phyloP scores from a whole-genome alignment of 2,113 vertebrate species.

The Cyanoliseus patagonus region DNA sequence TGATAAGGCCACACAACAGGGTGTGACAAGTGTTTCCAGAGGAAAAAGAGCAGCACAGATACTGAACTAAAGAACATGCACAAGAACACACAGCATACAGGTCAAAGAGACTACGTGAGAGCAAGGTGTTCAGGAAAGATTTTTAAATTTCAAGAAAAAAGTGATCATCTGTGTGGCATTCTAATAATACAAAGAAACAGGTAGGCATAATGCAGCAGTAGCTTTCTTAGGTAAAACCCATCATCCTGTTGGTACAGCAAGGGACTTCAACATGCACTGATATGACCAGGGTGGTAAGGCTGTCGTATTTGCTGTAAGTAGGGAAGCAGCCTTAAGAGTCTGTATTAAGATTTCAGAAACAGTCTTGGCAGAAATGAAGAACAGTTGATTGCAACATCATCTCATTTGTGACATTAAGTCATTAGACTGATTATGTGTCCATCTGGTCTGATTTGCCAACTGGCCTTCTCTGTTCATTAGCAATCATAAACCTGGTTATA shows the following conservation, averaged over 20 bases:
- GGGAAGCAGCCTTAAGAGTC: not conserved
- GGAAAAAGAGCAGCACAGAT: not conserved
- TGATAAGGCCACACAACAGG: not conserved
- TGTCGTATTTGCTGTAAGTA: not conserved
- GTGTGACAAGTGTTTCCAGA: not conserved
- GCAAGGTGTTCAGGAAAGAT: not conserved
- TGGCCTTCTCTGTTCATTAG: not conserved
- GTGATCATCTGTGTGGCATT: not conserved
- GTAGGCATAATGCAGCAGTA: not conserved
- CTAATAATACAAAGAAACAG: not conserved
- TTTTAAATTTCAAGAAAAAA: not conserved
- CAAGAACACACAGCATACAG: not conserved
- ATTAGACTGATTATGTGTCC: conserved; percentile 4
- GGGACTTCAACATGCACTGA: fast-evolving
- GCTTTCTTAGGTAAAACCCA: not conserved
- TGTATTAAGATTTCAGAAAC: not conserved
- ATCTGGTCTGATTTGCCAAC: conserved; percentile 33
- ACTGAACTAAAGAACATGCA: not conserved
- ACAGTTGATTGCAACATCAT: not conserved
- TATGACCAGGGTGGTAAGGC: not conserved
- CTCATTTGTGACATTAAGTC: not conserved
- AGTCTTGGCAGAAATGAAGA: not conserved
- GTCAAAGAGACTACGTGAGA: not conserved
- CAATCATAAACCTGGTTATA: not conserved
- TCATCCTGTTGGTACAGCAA: not conserved